Evolutionary conservation across 2,113 vertebrate species (phyloP), one percentile per base, ranked within the genome.

Genomic region (Micronycteris hirsuta): DNA sequence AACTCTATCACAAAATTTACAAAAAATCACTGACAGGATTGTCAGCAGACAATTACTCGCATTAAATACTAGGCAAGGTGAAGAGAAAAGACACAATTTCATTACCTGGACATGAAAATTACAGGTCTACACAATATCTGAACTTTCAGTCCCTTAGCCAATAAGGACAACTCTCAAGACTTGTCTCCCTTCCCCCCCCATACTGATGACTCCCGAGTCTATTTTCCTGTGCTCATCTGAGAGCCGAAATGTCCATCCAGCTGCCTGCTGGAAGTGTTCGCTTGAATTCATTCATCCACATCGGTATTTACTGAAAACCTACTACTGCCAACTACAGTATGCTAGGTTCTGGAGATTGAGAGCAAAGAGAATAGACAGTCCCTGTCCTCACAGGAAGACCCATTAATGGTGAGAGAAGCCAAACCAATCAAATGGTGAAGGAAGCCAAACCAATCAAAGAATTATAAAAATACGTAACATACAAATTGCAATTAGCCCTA

Each of bases 11-110:
- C 15, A 33, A 84, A 91, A 49, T 2, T 77, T 28, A n/a, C 52
- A 10, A 77, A 76, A 86, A 91, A 63, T 52, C 20, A 84, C 3
- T 74, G 68, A 13, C 61, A 91, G 15, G 67, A 49, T 0, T 86
- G 26, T 73, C 80, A 86, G 54, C 28, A 96, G 31, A 63, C 74
- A 88, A 97, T 45, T 88, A 86, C 47, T 82, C 49, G 28, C 45
- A 86, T 80, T 96, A 63, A 89, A 89, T 31, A 49, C 16, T 14
- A 77, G 28, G 17, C 9, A 76, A 7, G 28, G 56, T 19, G 56
- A 85, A 77, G 26, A 31, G 54, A 73, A 68, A n/a, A 71, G 22
- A 31, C 24, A 86, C 3, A 71, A 92, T 77, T 71, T 92, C 67
- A 76, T 68, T 71, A 94, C 31, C 4, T 52, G 13, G 7, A 70